Base-by-base conservation (phyloP, 2,797 vertebrate species). In the Lerista edwardsae region DNA sequence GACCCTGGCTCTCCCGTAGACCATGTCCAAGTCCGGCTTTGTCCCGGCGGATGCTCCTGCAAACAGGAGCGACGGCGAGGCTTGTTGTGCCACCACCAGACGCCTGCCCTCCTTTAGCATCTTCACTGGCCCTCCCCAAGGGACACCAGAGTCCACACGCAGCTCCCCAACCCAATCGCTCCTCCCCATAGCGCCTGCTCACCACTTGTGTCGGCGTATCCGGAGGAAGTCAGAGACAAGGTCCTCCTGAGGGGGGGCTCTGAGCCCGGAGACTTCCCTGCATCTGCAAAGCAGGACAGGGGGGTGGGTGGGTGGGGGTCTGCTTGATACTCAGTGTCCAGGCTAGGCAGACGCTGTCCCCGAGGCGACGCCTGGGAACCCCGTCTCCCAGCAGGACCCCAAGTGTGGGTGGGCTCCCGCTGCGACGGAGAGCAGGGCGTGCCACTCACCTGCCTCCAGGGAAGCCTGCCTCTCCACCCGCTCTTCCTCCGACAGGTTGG, bases 401-500 rank as follows among this genome's bases (percentile, higher is more conserved):
- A 2, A 68, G n/a, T 15, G 31, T 14, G 34, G 34, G 5, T 47
- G 65, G n/a, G n/a, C 29, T 67, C 64, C n/a, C 1, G 34, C 83
- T 21, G 2, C 79, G 47, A 0, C 4, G 4, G 27, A 39, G 51
- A 67, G 29, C 44, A 23, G 23, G 19, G 19, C 25, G 7, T 8
- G 15, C 59, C 21, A 61, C 1, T 89, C 89, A 97, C 97, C 97
- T 88, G 94, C 39, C 51, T 97, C 96, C 0, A 91, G 62, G 3
- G 93, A 75, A 27, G 97, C 97, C 0, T 72, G 1, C 67, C 84
- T 94, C 15, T 96, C 92, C 5, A 55, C 90, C 17, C 68, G 86
- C 3, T 97, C 96, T 0, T 98, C 97, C 23, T 98, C 97, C 0
- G 25, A 61, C 0, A 95, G 64, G 51, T 93, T 95, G 1, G 95